These are phyloP conservation scores for Celastrina argiolus DNA, from an alignment of 2,888 invertebrate species.

Conservation along the genomic window DNA sequence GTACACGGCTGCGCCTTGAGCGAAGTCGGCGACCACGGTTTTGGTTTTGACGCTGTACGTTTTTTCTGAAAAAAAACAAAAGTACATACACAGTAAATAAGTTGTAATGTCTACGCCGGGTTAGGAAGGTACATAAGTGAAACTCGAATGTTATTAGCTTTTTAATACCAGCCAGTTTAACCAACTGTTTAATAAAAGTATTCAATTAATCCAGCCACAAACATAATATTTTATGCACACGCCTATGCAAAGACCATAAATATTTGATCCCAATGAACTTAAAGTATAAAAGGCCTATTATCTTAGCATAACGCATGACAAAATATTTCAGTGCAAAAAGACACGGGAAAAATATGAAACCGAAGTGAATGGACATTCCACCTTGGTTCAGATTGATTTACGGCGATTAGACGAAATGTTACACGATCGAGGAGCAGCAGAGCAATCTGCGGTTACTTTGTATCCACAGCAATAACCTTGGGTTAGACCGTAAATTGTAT, in stretches of 20 bases:
- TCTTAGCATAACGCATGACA: too few relatives aligned
- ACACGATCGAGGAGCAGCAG: not conserved
- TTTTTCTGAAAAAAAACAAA: slow-evolving; percentile 43
- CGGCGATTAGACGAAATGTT: not conserved
- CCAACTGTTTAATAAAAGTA: too few relatives aligned
- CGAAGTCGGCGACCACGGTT: slow-evolving; percentile 88
- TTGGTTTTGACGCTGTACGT: slow-evolving; percentile 75
- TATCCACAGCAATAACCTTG: not conserved
- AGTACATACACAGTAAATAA: too few relatives aligned
- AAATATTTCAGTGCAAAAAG: not conserved
- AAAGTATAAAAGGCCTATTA: too few relatives aligned
- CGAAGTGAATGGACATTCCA: not conserved
- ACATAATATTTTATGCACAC: too few relatives aligned
- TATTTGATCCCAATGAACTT: too few relatives aligned
- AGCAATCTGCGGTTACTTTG: not conserved
- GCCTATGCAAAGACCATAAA: too few relatives aligned
- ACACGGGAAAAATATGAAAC: not conserved
- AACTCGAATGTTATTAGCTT: too few relatives aligned
- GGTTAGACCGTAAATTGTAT: not conserved
- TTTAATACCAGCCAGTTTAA: too few relatives aligned
- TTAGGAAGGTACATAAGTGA: too few relatives aligned
- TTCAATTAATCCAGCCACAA: too few relatives aligned
- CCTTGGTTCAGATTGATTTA: not conserved
- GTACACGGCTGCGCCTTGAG: slow-evolving; percentile 84
- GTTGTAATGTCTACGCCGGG: too few relatives aligned